Evolutionary conservation across 2,888 invertebrate species (phyloP).

Genomic region (Dorcus hopei): DNA sequence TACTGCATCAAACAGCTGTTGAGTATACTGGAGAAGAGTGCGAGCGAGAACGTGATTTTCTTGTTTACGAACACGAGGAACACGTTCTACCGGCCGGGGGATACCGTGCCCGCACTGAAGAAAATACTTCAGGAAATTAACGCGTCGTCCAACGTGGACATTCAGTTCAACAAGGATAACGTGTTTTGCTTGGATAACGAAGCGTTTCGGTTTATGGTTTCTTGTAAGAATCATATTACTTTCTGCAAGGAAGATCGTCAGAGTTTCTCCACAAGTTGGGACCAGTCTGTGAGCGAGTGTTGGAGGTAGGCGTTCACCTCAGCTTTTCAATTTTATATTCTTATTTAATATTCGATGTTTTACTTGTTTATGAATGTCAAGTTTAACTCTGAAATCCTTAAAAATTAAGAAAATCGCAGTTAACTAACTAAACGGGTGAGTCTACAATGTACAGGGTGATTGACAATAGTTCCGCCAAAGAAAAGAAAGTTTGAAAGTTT

Average conservation of each 20-base stretch:
- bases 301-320: slow-evolving; percentile 6
- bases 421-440: too few relatives aligned
- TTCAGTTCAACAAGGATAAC: slow-evolving; percentile 34
- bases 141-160: slow-evolving; percentile 31
- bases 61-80: slow-evolving; percentile 40
- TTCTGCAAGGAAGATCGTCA: slow-evolving; percentile 20
- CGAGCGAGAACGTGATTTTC: slow-evolving; percentile 40
- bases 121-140: slow-evolving; percentile 31
- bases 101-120: slow-evolving; percentile 33
- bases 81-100: slow-evolving; percentile 37
- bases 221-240: slow-evolving; percentile 28
- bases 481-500: too few relatives aligned
- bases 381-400: too few relatives aligned
- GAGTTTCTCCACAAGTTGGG: slow-evolving; percentile 30
- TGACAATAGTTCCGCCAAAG: too few relatives aligned
- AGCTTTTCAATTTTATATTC: too few relatives aligned
- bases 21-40: slow-evolving; percentile 41
- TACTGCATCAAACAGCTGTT: slow-evolving; percentile 42
- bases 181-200: slow-evolving; percentile 45
- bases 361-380: too few relatives aligned
- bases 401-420: too few relatives aligned
- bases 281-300: slow-evolving; percentile 26
- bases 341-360: too few relatives aligned
- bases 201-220: slow-evolving; percentile 39
- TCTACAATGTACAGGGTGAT: too few relatives aligned